Evolutionary conservation across 2,888 invertebrate species (phyloP), one percentile per base, ranked within the genome.

Genomic region (Drepana falcataria): DNA sequence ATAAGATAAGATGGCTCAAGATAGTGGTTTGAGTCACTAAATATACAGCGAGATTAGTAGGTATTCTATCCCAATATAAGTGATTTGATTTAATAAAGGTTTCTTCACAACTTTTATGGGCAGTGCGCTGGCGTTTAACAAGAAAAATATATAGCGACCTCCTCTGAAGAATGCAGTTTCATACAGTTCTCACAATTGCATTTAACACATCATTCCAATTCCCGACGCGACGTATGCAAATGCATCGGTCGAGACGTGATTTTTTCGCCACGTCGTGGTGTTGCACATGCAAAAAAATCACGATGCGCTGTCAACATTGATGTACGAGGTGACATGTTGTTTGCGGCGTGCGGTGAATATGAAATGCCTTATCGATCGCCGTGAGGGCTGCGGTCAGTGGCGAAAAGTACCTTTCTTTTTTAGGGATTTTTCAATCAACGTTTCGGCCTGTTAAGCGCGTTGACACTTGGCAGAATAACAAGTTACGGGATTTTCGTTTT

Each of bases 281-380:
- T 47, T 54, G 54, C 64, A 69, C 68, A 75, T 75, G 66, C 66
- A 73, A 79, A 83, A 77, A 80, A 78, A 68, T 66, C 69, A 71
- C 75, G 75, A 74, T 66, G 59, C 55, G 54, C 62, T 66, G 73
- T 77, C 77, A 73, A 62, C 60, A 53, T 72, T 81, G 84, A 83
- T 78, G 79, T 73, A 83, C 73, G 83, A 81, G 83, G 85, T 85
- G 85, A 85, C 83, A 81, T 58, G 67, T 57, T 55, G 66, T 58
- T 56, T 60, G 62, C 53, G 64, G 67, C 75, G 69, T 65, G 67
- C 62, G 56, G 55, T 35, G 72, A 69, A 73, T 79, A 37, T 68
- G 57, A 63, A 64, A 61, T 57, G 60, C 33, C 5, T 21, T 33
- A n/a, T 40, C 5, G 5, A 4, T 49, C 35, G 40, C 40, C 9